Evolutionary conservation across 2,797 vertebrate genomes (phyloP).

Genomic region (Lepus townsendii): DNA sequence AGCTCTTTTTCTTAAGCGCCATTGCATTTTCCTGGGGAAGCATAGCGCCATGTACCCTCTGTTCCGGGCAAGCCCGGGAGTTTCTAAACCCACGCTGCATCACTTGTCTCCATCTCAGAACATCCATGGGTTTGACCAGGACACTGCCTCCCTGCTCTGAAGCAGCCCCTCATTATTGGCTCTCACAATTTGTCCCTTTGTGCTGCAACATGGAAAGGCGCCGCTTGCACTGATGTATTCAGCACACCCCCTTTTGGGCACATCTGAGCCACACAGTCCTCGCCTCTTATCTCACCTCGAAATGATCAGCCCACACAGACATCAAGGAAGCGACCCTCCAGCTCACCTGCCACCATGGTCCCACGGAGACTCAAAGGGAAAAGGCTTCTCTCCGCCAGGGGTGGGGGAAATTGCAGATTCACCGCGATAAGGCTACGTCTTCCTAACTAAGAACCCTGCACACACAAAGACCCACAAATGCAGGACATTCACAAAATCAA

Average conservation of each 20-base stretch:
- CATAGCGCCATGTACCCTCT: not conserved
- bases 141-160: not conserved
- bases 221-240: not conserved
- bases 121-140: not conserved
- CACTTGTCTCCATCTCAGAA: conserved; percentile 13
- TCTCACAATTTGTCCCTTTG: conserved; percentile 1
- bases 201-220: not conserved
- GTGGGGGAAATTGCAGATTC: conserved; percentile 8
- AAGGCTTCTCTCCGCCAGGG: not conserved
- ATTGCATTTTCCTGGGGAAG: not conserved
- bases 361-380: conserved; percentile 50
- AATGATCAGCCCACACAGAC: conserved; percentile 38
- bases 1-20: not conserved
- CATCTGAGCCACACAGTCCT: conserved; percentile 49
- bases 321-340: conserved; percentile 59
- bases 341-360: conserved; percentile 53
- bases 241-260: not conserved
- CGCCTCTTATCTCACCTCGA: conserved; percentile 45
- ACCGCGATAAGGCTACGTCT: conserved; percentile 17
- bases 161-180: not conserved
- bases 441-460: not conserved
- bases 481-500: not conserved
- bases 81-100: not conserved
- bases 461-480: not conserved
- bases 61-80: not conserved